phyloP scores from a whole-genome alignment of 37 sponge, comb jelly and placozoan genomes.

The Oopsacas minuta region DNA sequence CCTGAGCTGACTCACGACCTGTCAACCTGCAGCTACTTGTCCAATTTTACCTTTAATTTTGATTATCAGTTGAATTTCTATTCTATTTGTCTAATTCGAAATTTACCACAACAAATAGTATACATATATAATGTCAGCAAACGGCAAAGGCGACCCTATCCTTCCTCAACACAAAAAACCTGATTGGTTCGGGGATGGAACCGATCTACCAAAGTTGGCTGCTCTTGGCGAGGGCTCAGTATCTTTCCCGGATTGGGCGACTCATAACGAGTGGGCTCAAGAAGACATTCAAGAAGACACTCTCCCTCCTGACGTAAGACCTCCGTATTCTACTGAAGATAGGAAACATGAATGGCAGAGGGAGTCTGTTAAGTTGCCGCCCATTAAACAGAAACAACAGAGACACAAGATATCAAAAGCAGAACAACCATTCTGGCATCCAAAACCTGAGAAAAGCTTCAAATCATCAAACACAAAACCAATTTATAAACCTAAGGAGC shows the following conservation, averaged over 20 bases:
- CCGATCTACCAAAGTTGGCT: background rate
- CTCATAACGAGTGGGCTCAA: background rate
- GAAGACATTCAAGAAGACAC: background rate
- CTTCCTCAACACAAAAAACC: background rate
- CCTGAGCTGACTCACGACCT: too few species aligned
- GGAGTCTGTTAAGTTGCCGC: background rate
- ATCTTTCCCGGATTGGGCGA: background rate
- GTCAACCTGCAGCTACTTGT: too few species aligned
- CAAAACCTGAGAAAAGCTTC: constrained; percentile 9
- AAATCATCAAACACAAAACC: background rate
- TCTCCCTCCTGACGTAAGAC: background rate
- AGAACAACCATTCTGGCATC: background rate
- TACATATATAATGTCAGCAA: too few species aligned
- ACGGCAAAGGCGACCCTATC: background rate
- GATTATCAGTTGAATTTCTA: too few species aligned
- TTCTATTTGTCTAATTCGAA: too few species aligned
- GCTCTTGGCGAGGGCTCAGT: background rate
- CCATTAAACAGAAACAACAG: constrained; percentile 4
- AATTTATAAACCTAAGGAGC: background rate
- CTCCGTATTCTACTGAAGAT: background rate
- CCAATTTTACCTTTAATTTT: too few species aligned
- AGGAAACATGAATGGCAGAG: background rate
- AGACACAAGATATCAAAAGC: background rate
- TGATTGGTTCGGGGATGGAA: constrained; percentile 5
- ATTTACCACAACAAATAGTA: too few species aligned